These are phyloP conservation scores for Amazona vittata DNA, from an alignment of 2,113 vertebrate species.

Conservation along the genomic window DNA sequence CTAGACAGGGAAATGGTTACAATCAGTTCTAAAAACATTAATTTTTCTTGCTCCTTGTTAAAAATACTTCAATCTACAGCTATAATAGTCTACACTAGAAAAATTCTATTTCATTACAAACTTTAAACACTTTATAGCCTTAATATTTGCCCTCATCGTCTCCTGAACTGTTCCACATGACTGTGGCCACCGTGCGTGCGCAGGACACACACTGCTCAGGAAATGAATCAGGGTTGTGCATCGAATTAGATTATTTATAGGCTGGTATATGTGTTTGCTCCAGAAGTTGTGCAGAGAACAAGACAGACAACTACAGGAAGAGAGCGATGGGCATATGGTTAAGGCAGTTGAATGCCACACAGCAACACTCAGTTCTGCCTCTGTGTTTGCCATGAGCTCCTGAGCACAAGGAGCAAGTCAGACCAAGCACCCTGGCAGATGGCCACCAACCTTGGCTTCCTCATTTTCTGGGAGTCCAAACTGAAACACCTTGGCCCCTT, in stretches of 20 bases:
- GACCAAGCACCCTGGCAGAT: background rate
- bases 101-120: background rate
- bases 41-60: background rate
- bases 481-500: background rate
- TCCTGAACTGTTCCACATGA: background rate
- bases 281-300: background rate
- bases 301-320: conserved; percentile 55
- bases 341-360: conserved; percentile 53
- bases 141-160: background rate
- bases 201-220: conserved; percentile 13
- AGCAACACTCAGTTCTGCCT: conserved; percentile 33
- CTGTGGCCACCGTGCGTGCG: rapidly evolving
- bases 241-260: conserved; percentile 50
- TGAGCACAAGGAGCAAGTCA: background rate
- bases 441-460: conserved; percentile 10
- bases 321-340: conserved; percentile 43
- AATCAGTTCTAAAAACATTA: background rate
- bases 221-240: conserved; percentile 50
- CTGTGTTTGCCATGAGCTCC: background rate
- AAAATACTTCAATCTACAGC: background rate
- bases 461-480: conserved; percentile 22
- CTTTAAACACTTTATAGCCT: background rate
- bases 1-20: background rate
- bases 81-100: background rate
- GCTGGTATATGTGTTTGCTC: background rate